Evolutionary conservation across 2,113 vertebrate genomes (phyloP).

Genomic region (Ciconia boyciana): DNA sequence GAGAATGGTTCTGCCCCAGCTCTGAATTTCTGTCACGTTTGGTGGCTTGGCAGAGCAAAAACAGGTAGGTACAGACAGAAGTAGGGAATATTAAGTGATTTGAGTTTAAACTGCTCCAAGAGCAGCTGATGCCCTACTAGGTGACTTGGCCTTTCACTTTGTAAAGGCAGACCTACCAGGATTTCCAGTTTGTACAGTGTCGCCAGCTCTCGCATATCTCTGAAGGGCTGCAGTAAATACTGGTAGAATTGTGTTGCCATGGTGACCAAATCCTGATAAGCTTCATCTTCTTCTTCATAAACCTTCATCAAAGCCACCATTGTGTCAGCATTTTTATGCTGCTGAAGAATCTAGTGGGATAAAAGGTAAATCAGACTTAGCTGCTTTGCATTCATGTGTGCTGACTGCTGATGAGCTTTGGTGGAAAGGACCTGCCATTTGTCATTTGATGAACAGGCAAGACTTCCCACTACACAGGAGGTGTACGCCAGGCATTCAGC

Average conservation of each 20-base stretch:
- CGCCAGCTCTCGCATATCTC: slow-evolving; percentile 92
- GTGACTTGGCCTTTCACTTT: neutral
- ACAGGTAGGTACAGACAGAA: neutral
- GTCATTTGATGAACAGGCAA: neutral
- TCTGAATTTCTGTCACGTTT: neutral
- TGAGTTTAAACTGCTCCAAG: neutral
- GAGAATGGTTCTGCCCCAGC: neutral
- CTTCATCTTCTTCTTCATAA: slow-evolving; percentile 88
- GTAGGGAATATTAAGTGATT: neutral
- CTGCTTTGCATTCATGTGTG: neutral
- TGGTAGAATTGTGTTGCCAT: slow-evolving; percentile 90
- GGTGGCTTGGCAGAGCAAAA: neutral
- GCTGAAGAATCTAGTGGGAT: slow-evolving; percentile 81
- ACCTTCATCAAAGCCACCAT: slow-evolving; percentile 86
- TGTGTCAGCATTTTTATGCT: slow-evolving; percentile 76
- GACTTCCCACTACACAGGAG: neutral
- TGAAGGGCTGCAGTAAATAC: slow-evolving; percentile 91
- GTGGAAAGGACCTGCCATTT: neutral
- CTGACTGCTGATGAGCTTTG: neutral
- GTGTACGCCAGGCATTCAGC: neutral
- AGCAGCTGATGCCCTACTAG: neutral
- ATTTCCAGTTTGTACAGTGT: slow-evolving; percentile 89
- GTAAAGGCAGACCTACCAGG: slow-evolving; percentile 77
- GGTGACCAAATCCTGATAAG: slow-evolving; percentile 86
- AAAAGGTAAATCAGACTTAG: slow-evolving; percentile 20